phyloP scores from a whole-genome alignment of 1,140 invertebrate genomes.

The Wasmannia auropunctata region DNA sequence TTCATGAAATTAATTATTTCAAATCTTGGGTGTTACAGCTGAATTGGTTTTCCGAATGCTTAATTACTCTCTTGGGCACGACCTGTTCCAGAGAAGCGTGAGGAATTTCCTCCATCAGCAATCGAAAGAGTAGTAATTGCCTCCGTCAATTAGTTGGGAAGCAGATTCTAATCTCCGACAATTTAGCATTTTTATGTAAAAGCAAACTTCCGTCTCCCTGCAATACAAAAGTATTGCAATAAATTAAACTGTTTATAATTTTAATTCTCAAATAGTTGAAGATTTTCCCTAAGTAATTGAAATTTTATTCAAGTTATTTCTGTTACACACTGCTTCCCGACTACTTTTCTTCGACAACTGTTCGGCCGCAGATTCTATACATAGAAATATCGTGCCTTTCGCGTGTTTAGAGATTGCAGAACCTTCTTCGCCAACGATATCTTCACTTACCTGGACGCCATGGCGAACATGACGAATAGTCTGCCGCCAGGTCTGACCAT shows the following conservation, averaged over 20 bases:
- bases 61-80: conserved; percentile 92
- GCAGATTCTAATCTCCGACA: conserved; percentile 22
- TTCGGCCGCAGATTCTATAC: neutral
- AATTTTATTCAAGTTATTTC: neutral
- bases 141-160: conserved; percentile 51
- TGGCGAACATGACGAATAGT: conserved; percentile 87
- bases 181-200: neutral
- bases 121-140: conserved; percentile 68
- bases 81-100: conserved; percentile 91
- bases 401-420: conserved; percentile 87
- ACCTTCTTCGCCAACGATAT: conserved; percentile 93
- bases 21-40: conserved; percentile 84
- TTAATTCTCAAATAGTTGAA: neutral
- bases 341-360: neutral
- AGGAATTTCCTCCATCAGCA: conserved; percentile 88
- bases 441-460: conserved; percentile 91
- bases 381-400: neutral
- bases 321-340: conserved; percentile 45
- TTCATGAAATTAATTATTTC: conserved; percentile 11
- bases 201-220: neutral
- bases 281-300: neutral
- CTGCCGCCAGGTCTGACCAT: conserved; percentile 87
- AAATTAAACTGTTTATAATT: neutral
- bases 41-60: conserved; percentile 97
- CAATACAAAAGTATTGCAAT: neutral